These are phyloP conservation scores for Numida meleagris DNA, from an alignment of 2,113 vertebrate genomes.

Conservation along the genomic window DNA sequence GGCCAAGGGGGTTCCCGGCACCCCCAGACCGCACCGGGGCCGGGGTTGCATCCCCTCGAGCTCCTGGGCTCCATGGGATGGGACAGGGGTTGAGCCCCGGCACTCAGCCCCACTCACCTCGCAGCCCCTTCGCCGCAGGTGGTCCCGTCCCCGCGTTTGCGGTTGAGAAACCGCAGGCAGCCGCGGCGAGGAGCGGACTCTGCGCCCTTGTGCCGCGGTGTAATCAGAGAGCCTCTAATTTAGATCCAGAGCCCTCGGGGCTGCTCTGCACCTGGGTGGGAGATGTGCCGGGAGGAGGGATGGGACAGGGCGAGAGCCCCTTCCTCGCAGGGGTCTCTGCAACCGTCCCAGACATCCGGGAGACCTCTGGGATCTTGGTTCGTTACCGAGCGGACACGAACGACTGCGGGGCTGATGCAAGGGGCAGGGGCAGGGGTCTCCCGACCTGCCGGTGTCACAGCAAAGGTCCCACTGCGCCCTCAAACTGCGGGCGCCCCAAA, in stretches of 20 bases:
- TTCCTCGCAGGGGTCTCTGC: neutral
- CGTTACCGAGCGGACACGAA: constrained; percentile 58
- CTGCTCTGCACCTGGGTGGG: neutral
- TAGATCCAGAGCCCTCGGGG: neutral
- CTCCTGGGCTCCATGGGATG: rapidly evolving
- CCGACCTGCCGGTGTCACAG: neutral
- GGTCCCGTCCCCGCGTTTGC: neutral
- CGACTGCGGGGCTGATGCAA: constrained; percentile 13
- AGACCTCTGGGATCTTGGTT: constrained; percentile 42
- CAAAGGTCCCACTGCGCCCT: neutral
- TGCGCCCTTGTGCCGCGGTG: neutral
- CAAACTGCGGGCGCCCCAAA: neutral
- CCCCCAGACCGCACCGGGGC: rapidly evolving
- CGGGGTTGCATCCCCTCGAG: neutral
- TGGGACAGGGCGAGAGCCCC: neutral
- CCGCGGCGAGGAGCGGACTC: neutral
- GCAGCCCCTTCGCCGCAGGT: neutral
- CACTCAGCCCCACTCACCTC: neutral
- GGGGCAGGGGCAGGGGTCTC: constrained; percentile 18
- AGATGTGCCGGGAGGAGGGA: neutral
- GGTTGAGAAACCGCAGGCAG: neutral
- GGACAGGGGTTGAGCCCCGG: neutral
- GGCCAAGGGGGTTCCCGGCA: neutral
- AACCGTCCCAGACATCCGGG: neutral
- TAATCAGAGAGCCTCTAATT: neutral